Percentiles rank a stretch among this genome's conserved stretches.
phyloP scores from a whole-genome alignment of 2,797 vertebrate genomes.

The Alcedo atthis region DNA sequence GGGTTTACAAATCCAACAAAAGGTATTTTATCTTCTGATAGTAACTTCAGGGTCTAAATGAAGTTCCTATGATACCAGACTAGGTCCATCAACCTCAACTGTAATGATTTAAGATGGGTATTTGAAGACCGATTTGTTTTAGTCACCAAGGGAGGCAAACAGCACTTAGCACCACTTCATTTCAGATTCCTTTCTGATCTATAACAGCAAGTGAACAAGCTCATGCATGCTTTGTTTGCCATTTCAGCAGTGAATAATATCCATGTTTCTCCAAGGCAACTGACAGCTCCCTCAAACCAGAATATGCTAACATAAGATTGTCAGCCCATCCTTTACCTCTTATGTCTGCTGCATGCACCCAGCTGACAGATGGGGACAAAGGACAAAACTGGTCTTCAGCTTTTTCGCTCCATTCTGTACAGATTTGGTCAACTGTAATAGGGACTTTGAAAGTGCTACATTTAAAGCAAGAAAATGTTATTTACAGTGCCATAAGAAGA shows the following conservation, averaged over 20 bases:
- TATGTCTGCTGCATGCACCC: not conserved
- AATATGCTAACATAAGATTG: not conserved
- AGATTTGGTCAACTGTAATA: not conserved
- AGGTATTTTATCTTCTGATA: not conserved
- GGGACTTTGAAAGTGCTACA: not conserved
- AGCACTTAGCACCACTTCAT: not conserved
- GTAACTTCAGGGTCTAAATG: not conserved
- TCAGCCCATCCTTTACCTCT: not conserved
- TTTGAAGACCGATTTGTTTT: not conserved
- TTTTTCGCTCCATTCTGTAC: not conserved
- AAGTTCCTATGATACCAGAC: not conserved
- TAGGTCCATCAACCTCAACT: not conserved
- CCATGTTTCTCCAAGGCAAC: not conserved
- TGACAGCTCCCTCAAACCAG: not conserved
- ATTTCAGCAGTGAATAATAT: not conserved
- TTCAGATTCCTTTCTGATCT: not conserved
- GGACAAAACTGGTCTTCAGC: not conserved
- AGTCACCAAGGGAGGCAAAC: not conserved
- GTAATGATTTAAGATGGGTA: not conserved
- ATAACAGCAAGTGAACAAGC: not conserved
- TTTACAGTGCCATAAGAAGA: not conserved
- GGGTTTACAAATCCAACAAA: not conserved
- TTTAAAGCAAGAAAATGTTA: not conserved
- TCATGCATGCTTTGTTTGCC: not conserved
- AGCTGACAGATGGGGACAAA: not conserved